Base-by-base conservation (phyloP, 2,113 vertebrate species). In the Salvelinus sp. region DNA sequence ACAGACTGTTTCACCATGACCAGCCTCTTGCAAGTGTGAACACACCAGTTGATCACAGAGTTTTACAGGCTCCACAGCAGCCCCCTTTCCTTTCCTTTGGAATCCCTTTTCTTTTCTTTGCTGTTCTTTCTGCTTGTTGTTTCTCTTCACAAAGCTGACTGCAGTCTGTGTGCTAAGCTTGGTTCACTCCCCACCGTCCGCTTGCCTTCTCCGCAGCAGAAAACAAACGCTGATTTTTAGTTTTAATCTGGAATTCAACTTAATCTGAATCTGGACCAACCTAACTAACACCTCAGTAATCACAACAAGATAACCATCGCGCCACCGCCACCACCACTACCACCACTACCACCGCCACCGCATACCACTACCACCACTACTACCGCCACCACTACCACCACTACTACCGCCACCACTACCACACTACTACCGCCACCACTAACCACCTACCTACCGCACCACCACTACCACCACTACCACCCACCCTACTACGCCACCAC, bases 1-100 rank as follows among this genome's bases (percentile, higher is more conserved):
- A 44, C 13, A 23, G 18, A 72, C 33, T 30, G 5, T 38, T 66
- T 69, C 74, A 4, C 48, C 14, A 33, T 68, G 65, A 67, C 84
- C 82, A 83, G 86, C 89, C 91, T 86, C 84, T 83, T 91, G 93
- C 91, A 92, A 92, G 90, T 90, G 89, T 89, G 84, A 89, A 91
- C 92, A 93, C 91, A 93, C 92, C 90, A 91, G 92, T 78, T 86
- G 91, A 83, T 85, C 88, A 83, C 88, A 87, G 84, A 76, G 77
- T 74, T 70, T 65, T 44, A 76, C 69, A 79, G 83, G 86, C 73
- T 78, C 12, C 22, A 72, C 64, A 76, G 70, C 76, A 86, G 87
- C 48, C 0, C 48, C 4, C 4, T 18, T 13, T 50, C 83, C 83
- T 88, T 85, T 86, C 76, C 73, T 90, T 87, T 88, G 74, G 88